phyloP scores from a whole-genome alignment of 1,140 invertebrate genomes.

The Magallana gigas region DNA sequence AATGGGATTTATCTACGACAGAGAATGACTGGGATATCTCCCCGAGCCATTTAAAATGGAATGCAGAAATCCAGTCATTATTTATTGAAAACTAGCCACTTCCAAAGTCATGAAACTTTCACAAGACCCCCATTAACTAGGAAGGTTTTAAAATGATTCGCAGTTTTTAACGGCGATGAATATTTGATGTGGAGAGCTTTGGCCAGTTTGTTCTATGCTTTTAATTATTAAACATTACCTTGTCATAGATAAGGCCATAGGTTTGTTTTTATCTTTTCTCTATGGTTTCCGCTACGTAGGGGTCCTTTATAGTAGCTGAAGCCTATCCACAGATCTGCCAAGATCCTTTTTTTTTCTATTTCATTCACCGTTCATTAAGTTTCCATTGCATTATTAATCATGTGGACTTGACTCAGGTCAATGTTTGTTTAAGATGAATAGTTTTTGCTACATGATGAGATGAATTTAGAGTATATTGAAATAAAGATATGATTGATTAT shows the following conservation, averaged over 20 bases:
- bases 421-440: background rate
- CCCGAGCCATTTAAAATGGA: background rate
- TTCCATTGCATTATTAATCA: background rate
- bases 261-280: background rate
- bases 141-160: background rate
- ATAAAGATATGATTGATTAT: background rate
- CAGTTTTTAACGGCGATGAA: constrained; percentile 1
- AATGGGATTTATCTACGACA: background rate
- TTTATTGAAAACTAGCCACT: constrained; percentile 24
- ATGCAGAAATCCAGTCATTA: background rate
- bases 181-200: background rate
- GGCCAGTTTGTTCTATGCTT: background rate
- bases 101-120: constrained; percentile 8
- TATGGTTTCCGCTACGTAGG: background rate
- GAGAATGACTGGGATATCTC: background rate
- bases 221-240: background rate
- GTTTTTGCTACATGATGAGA: constrained; percentile 13
- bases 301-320: background rate
- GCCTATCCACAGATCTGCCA: background rate
- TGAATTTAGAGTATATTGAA: background rate
- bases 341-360: background rate
- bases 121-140: background rate
- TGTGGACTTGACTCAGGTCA: background rate
- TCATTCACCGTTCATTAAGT: background rate
- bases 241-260: no score